Conservation (phyloP, 2,113 vertebrate species). For the rabbit (Oryctolagus cuniculus) region DNA sequence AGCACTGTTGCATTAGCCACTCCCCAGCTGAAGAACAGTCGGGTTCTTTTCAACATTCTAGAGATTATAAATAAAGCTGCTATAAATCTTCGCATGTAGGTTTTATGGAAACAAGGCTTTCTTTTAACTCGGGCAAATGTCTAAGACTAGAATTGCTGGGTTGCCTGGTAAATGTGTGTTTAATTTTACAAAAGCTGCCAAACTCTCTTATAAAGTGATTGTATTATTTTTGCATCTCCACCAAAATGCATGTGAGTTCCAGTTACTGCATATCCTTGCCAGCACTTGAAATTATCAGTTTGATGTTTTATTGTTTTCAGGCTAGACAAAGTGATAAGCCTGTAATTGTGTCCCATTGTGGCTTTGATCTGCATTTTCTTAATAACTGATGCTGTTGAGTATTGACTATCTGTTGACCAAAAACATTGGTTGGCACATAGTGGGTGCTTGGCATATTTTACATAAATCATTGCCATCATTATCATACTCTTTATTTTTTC, state of each 20-base stretch:
- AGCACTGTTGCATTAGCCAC: neutral
- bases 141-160: neutral
- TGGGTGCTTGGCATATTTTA: neutral
- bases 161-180: neutral
- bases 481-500: neutral
- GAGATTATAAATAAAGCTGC: constrained; percentile 47
- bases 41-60: constrained; percentile 18
- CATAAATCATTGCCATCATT: constrained; percentile 6
- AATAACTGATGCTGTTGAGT: neutral
- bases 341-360: neutral
- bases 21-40: constrained; percentile 45
- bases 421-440: neutral
- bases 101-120: constrained; percentile 68
- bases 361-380: neutral
- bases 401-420: neutral
- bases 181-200: constrained; percentile 42
- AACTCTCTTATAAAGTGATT: constrained; percentile 11
- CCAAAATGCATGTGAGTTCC: neutral
- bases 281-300: neutral
- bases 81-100: constrained; percentile 62
- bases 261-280: neutral
- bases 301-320: neutral
- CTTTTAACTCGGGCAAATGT: constrained; percentile 54
- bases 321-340: neutral
- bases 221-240: neutral